phyloP scores from a whole-genome alignment of 2,113 vertebrate genomes.

The Plectropomus leopardus region DNA sequence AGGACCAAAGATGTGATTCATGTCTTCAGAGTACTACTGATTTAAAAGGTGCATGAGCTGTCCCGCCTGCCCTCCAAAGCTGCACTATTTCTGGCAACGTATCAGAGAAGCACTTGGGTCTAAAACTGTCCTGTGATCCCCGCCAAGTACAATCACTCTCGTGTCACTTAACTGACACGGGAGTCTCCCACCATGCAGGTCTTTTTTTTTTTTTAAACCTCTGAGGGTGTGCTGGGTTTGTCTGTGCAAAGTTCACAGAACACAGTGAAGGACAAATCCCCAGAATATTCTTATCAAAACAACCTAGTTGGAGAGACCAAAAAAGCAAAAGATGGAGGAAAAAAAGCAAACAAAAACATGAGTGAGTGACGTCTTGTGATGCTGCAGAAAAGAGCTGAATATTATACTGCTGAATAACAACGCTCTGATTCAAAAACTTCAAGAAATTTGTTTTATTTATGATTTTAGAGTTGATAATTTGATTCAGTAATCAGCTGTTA shows the following conservation, averaged over 20 bases:
- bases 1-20: background rate
- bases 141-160: background rate
- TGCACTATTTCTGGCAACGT: conserved; percentile 6
- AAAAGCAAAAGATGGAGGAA: background rate
- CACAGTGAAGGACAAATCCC: conserved; percentile 4
- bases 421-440: background rate
- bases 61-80: background rate
- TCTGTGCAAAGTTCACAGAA: conserved; percentile 53
- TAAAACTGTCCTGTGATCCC: conserved; percentile 51
- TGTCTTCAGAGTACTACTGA: background rate
- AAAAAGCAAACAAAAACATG: background rate
- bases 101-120: background rate
- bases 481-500: background rate
- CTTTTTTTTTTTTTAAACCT: background rate
- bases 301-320: background rate
- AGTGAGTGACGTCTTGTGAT: background rate
- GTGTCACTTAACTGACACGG: background rate
- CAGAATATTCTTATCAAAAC: background rate
- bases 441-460: background rate
- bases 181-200: background rate
- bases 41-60: background rate
- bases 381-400: background rate
- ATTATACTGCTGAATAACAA: background rate
- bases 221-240: background rate
- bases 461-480: background rate